Evolutionary conservation across 35 echinoderm and acorn worm species (phyloP).

Genomic region (Ophioderma brevispina): DNA sequence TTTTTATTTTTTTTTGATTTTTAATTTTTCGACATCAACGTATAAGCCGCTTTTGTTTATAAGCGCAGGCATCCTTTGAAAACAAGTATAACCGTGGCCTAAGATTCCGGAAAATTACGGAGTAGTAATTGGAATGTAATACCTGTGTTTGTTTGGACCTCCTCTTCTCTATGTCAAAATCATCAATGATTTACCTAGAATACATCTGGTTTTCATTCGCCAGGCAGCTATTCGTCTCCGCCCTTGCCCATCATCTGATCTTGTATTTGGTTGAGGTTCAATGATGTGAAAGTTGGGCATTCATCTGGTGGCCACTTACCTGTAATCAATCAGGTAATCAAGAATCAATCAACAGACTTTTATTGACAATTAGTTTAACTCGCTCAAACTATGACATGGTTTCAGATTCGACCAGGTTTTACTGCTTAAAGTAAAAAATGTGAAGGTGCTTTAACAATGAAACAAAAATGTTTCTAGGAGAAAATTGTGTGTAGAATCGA

Average conservation of each 20-base stretch:
- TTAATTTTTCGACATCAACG: background rate
- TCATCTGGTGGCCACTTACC: conserved; percentile 86
- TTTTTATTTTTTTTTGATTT: background rate
- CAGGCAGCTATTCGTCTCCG: conserved; percentile 91
- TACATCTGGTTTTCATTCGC: conserved; percentile 88
- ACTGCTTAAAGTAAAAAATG: no score
- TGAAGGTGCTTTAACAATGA: no score
- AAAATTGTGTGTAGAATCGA: no score
- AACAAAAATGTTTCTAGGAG: no score
- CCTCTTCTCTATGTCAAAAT: conserved; percentile 98
- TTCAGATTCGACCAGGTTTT: no score
- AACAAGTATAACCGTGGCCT: background rate
- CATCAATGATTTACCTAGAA: conserved; percentile 87
- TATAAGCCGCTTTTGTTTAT: no score
- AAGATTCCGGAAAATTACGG: background rate
- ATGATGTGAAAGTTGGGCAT: conserved; percentile 64
- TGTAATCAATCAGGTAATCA: no score
- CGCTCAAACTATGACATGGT: no score
- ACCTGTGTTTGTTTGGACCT: conserved; percentile 91
- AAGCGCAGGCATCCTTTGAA: background rate
- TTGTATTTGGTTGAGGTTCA: conserved; percentile 85
- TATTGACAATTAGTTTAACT: no score
- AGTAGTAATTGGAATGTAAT: background rate
- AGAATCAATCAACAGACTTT: no score
- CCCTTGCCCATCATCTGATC: conserved; percentile 98